Conservation (phyloP, 2,797 vertebrate genomes). For the Decapterus maruadsi region DNA sequence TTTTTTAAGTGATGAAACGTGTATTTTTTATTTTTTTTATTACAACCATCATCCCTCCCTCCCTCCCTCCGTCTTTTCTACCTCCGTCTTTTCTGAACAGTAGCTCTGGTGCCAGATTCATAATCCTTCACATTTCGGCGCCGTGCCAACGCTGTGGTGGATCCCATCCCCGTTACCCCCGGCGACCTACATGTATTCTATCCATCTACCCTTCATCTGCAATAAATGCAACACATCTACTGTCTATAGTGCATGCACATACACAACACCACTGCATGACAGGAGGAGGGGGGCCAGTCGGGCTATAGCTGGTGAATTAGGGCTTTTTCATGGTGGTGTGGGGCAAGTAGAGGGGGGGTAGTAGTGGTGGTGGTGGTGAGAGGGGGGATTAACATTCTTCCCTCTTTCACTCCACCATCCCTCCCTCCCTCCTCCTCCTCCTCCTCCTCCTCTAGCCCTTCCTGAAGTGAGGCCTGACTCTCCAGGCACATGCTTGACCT, state of each 20-base stretch:
- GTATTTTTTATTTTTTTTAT: no score
- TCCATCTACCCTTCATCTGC: conserved; percentile 49
- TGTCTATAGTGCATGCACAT: no score
- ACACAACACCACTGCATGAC: conserved; percentile 75
- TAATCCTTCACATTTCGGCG: conserved; percentile 63
- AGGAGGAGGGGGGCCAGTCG: conserved; percentile 66
- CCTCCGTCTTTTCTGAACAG: conserved; percentile 57
- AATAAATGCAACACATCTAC: conserved; percentile 25
- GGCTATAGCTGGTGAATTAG: conserved; percentile 66
- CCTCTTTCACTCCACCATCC: conserved; percentile 54
- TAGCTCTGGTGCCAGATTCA: conserved; percentile 56
- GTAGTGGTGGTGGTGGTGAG: conserved; percentile 5
- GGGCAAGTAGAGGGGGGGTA: neutral
- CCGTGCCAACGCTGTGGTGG: conserved; percentile 61
- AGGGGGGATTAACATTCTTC: conserved; percentile 86
- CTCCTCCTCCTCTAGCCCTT: conserved; percentile 63
- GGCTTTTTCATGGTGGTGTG: conserved; percentile 65
- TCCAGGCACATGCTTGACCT: conserved; percentile 85
- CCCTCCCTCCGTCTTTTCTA: conserved; percentile 33
- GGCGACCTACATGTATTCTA: conserved; percentile 8
- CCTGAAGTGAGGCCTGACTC: conserved; percentile 78
- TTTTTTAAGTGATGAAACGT: neutral
- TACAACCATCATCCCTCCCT: conserved; percentile 19
- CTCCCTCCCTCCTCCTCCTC: conserved; percentile 55
- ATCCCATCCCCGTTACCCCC: conserved; percentile 58